Evolutionary conservation across 1,140 invertebrate species (phyloP), one percentile per base, ranked within the genome.

Genomic region (Pristionchus pacificus): DNA sequence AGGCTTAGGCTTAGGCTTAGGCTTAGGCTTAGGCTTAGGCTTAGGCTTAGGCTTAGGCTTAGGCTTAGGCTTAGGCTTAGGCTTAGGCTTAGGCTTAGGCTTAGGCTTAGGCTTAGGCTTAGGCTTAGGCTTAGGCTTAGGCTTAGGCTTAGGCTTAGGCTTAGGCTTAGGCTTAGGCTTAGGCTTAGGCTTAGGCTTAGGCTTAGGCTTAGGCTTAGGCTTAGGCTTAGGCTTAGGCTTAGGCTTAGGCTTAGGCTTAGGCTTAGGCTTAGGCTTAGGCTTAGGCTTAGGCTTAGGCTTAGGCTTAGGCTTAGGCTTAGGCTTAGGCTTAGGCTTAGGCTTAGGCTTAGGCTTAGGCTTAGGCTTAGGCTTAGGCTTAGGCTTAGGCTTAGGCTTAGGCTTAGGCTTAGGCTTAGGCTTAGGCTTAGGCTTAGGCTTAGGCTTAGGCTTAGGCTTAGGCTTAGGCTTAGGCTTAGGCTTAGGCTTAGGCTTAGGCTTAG

Each of bases 401-500:
- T 60, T 10, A n/a, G n/a, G n/a, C n/a, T 60, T 60, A n/a, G n/a
- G 59, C 59, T 60, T 60, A 60, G 59, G n/a, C 59, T 60, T n/a
- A 60, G 59, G 59, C 59, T 60, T 60, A 27, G n/a, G n/a, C n/a
- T 60, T 60, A 60, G 59, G 3, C n/a, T 60, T 6, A n/a, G 59
- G 59, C 3, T n/a, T 60, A 6, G n/a, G 59, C 59, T 60, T 6
- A 60, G 59, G 59, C 2, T 60, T 60, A 60, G 59, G 59, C 59
- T 60, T 60, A 6, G 59, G 59, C 59, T 60, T n/a, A 60, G 59
- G n/a, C 59, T 60, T 60, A 60, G n/a, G 2, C 59, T 60, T n/a
- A 60, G 2, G 59, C 59, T 70, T 72, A 72, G 67, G 70, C 70
- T 70, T 72, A 68, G 67, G 68, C 70, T 70, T 72, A n/a, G n/a